Evolutionary conservation across 2,888 invertebrate genomes (phyloP).

Genomic region (Camptogramma bilineatum): DNA sequence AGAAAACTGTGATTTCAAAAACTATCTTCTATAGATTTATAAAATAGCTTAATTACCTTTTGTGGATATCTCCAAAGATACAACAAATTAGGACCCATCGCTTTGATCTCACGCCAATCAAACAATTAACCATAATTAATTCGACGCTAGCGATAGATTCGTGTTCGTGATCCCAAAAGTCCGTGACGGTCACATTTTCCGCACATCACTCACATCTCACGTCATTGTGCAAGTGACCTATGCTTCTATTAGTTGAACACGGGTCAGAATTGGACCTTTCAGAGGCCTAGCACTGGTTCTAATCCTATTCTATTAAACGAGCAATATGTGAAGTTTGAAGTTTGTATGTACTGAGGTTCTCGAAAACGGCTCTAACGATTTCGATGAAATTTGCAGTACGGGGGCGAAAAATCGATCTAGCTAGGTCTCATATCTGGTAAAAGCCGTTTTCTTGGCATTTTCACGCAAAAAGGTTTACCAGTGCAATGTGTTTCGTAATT

Average conservation of each 20-base stretch:
- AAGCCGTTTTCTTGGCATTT: too few species aligned
- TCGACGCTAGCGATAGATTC: conserved; percentile 18
- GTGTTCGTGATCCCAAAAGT: conserved; percentile 20
- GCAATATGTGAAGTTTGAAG: too few species aligned
- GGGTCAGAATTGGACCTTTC: conserved; percentile 19
- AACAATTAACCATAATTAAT: conserved; percentile 18
- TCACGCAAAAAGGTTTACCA: too few species aligned
- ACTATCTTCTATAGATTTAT: too few species aligned
- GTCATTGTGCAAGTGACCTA: conserved; percentile 46
- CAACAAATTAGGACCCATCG: background rate
- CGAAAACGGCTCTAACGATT: too few species aligned
- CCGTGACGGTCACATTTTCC: conserved; percentile 45
- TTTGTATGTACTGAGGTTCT: background rate
- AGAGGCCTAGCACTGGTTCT: conserved; percentile 5
- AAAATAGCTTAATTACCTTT: too few species aligned
- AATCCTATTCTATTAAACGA: too few species aligned
- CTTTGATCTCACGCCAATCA: conserved; percentile 9
- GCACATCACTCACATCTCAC: conserved; percentile 45
- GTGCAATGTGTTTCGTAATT: too few species aligned
- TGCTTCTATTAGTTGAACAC: conserved; percentile 30
- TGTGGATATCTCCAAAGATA: background rate
- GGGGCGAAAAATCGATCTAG: too few species aligned
- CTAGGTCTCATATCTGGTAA: too few species aligned
- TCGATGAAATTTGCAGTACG: too few species aligned
- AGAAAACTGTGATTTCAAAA: too few species aligned